Evolutionary conservation across 2,113 vertebrate genomes (phyloP), one percentile per base, ranked within the genome.

Genomic region (Ibidorhyncha struthersii): DNA sequence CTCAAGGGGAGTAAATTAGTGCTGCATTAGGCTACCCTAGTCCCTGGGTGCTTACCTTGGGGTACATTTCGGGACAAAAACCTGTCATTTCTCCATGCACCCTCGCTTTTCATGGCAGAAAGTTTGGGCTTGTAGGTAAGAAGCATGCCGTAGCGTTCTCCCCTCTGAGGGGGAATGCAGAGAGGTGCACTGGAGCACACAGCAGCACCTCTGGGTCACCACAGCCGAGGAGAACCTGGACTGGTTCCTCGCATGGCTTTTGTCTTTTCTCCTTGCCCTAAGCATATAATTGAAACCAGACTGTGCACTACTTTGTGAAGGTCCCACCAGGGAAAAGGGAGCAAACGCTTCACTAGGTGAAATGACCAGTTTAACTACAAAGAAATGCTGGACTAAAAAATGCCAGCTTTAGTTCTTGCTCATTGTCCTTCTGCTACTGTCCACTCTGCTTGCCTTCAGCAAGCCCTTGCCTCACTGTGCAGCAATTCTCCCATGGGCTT

Each of bases 121-220:
- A 38, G 20, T 26, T 74, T 52, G 22, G 15, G 14, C 5, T 63
- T 56, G 7, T 4, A 30, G 22, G 21, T 12, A 92, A 40, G 41
- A 80, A 62, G 26, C 0, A 0, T 63, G 7, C 9, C 20, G 23
- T 8, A 47, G 27, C 2, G 0, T 27, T 53, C 47, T 47, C 9
- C 5, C 2, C 5, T 61, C 12, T n/a, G 22, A 0, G 1, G 52
- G 26, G 19, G 38, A 67, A 50, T 27, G 10, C 25, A 3, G 2
- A 58, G 38, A 53, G 34, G 2, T 21, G 11, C 29, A 9, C 1
- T 4, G 80, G 22, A 74, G 27, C 40, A 40, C 30, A 73, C 1
- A 83, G 34, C 62, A 90, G 14, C 55, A 53, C 58, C 67, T 62
- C 49, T 12, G 9, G 45, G 32, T 21, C 45, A 41, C 25, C 11